These are phyloP conservation scores for Caenorhabditis doughertyi DNA, from an alignment of 2,888 invertebrate genomes.

Conservation along the genomic window DNA sequence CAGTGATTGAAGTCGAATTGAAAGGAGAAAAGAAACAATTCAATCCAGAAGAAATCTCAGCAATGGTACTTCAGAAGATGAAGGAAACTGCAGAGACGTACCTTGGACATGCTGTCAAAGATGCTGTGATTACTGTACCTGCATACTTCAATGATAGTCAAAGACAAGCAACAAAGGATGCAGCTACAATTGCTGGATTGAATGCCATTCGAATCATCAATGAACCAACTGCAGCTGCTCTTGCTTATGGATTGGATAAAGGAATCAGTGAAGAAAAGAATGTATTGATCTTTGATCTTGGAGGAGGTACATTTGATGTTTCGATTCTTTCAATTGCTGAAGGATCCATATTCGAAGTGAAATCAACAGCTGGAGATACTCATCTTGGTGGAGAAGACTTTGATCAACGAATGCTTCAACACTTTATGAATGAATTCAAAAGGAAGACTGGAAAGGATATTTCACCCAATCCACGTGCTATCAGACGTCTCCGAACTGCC, in stretches of 20 bases:
- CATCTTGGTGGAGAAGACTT: conserved; percentile 79
- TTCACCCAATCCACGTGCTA: conserved; percentile 90
- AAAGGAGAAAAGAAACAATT: conserved; percentile 90
- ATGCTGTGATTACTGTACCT: conserved; percentile 93
- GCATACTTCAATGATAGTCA: conserved; percentile 89
- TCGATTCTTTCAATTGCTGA: conserved; percentile 74
- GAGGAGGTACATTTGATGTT: conserved; percentile 85
- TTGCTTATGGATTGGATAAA: conserved; percentile 88
- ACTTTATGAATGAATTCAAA: conserved; percentile 84
- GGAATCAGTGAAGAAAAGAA: conserved; percentile 74
- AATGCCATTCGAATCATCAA: conserved; percentile 85
- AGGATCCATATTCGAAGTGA: conserved; percentile 72
- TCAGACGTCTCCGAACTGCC: conserved; percentile 92
- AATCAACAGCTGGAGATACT: conserved; percentile 89
- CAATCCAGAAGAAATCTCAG: conserved; percentile 82
- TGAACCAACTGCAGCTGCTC: conserved; percentile 86
- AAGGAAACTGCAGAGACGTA: conserved; percentile 84
- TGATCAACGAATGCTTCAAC: conserved; percentile 82
- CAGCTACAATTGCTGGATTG: conserved; percentile 84
- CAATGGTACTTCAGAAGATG: conserved; percentile 82
- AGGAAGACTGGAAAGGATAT: conserved; percentile 90
- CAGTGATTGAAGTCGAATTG: conserved; percentile 87
- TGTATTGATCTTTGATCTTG: conserved; percentile 82
- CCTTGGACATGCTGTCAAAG: conserved; percentile 75
- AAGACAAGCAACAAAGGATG: conserved; percentile 86